phyloP scores from a whole-genome alignment of 2,797 vertebrate species.

The Phoeniculus purpureus region DNA sequence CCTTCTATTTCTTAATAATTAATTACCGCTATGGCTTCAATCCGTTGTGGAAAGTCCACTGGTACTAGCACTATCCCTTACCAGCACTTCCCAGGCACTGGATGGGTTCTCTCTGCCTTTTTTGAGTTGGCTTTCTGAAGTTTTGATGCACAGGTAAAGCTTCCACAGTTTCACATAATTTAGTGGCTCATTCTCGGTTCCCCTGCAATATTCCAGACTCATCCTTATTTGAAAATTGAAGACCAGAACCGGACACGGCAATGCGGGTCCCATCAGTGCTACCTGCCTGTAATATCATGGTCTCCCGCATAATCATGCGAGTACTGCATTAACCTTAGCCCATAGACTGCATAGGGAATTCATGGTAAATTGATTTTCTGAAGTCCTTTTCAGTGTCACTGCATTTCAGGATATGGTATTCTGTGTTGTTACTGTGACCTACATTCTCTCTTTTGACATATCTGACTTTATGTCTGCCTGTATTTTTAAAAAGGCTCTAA shows the following conservation, averaged over 20 bases:
- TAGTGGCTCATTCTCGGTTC: background rate
- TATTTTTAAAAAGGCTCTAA: background rate
- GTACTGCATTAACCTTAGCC: slow-evolving; percentile 49
- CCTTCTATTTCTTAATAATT: background rate
- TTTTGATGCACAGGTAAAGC: background rate
- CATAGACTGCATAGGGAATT: slow-evolving; percentile 39
- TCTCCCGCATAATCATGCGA: slow-evolving; percentile 49
- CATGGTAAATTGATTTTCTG: slow-evolving; percentile 69
- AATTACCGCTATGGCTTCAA: background rate
- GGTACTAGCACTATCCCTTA: background rate
- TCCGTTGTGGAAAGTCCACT: background rate
- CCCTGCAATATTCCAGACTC: background rate
- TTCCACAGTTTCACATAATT: background rate
- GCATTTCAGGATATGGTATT: slow-evolving; percentile 55
- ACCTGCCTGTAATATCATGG: slow-evolving; percentile 22
- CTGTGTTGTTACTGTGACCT: slow-evolving; percentile 64
- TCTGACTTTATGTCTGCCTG: slow-evolving; percentile 44
- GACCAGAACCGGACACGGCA: background rate
- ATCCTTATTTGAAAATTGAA: background rate
- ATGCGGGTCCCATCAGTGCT: background rate
- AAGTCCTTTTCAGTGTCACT: slow-evolving; percentile 68
- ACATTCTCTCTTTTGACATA: slow-evolving; percentile 65
- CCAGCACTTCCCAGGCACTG: background rate
- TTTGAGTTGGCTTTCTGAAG: background rate
- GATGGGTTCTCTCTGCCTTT: background rate